phyloP scores from a whole-genome alignment of 2,888 invertebrate species.

The Lottia scabra region DNA sequence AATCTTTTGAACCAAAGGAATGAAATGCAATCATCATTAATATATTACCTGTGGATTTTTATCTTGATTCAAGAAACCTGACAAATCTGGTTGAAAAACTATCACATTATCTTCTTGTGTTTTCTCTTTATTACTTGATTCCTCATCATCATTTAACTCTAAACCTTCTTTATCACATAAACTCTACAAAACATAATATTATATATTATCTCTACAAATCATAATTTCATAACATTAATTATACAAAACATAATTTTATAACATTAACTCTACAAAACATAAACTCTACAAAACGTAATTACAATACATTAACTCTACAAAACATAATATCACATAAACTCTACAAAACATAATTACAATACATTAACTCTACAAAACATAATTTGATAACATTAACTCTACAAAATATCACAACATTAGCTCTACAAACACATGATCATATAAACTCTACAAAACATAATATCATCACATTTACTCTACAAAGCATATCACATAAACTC shows the following conservation, averaged over 20 bases:
- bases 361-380: not conserved
- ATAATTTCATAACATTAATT: not conserved
- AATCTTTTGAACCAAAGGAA: too few relatives aligned
- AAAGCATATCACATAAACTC: not conserved
- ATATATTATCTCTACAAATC: not conserved
- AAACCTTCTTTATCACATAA: not conserved
- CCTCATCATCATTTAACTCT: not conserved
- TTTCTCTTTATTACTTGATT: not conserved
- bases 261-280: not conserved
- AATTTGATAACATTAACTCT: not conserved
- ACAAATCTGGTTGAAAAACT: conserved; percentile 1
- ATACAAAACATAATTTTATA: not conserved
- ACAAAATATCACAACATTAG: not conserved
- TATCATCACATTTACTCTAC: not conserved
- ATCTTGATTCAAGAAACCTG: not conserved
- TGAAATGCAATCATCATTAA: too few relatives aligned
- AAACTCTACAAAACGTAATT: not conserved
- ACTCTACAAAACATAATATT: not conserved
- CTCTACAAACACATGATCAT: not conserved
- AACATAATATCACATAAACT: not conserved
- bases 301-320: not conserved
- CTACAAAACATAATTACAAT: not conserved
- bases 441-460: not conserved
- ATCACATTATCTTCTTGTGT: not conserved
- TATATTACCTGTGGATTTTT: not conserved